Conservation (phyloP, 92 coral and sea anemone species). For the Epizoanthus rinbou region DNA sequence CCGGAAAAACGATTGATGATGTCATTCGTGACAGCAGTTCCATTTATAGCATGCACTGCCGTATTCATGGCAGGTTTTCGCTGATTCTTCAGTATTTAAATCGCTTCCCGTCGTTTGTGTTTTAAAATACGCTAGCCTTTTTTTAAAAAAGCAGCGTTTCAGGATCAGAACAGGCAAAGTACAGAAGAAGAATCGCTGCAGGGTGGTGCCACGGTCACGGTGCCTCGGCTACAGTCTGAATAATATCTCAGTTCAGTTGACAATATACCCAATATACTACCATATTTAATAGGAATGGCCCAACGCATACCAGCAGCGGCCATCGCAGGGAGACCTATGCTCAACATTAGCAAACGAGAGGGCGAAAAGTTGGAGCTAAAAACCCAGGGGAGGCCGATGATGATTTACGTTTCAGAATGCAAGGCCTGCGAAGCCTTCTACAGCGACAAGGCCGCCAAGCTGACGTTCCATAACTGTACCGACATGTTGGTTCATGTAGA, state of each 20-base stretch:
- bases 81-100: background rate
- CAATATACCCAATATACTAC: too few species aligned
- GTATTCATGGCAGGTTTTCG: too few species aligned
- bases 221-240: too few species aligned
- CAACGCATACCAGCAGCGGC: slow-evolving; percentile 28
- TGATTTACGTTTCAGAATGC: slow-evolving; percentile 35
- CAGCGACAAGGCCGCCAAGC: slow-evolving; percentile 38
- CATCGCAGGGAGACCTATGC: slow-evolving; percentile 37
- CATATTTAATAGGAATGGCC: background rate
- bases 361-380: slow-evolving; percentile 33
- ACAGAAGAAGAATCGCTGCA: too few species aligned
- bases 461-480: slow-evolving; percentile 30
- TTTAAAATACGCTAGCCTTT: background rate
- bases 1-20: background rate
- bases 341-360: slow-evolving; percentile 23
- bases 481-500: slow-evolving; percentile 26
- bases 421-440: slow-evolving; percentile 29
- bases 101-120: background rate
- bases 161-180: too few species aligned
- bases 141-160: too few species aligned
- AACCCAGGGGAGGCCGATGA: slow-evolving; percentile 14
- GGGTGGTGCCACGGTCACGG: too few species aligned
- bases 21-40: slow-evolving; percentile 13
- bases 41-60: slow-evolving; percentile 18
- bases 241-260: too few species aligned